These are phyloP conservation scores for Machimus rusticus DNA, from an alignment of 2,888 invertebrate genomes.

Conservation along the genomic window DNA sequence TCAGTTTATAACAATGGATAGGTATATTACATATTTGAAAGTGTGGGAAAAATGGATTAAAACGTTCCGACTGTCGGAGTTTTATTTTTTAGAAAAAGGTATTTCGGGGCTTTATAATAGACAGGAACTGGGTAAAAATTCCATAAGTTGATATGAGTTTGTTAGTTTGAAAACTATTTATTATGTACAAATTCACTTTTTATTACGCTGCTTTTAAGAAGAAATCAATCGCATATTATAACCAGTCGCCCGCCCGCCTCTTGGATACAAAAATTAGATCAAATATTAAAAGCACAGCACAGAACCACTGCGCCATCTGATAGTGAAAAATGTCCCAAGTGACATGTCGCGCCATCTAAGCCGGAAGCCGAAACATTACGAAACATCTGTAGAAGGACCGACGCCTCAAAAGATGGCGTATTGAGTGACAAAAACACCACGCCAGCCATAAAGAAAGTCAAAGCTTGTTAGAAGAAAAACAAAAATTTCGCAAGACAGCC, in stretches of 20 bases:
- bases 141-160: no score
- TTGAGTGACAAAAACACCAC: constrained; percentile 50
- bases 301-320: constrained; percentile 22
- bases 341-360: constrained; percentile 51
- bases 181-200: no score
- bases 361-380: constrained; percentile 51
- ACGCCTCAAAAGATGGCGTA: constrained; percentile 59
- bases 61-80: no score
- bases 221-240: no score
- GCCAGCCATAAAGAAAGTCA: constrained; percentile 37
- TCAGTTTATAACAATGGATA: no score
- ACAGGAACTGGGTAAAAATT: no score
- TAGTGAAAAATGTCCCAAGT: not conserved
- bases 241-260: not conserved
- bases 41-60: no score
- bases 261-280: not conserved
- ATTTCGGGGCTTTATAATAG: no score
- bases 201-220: no score
- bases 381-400: constrained; percentile 50
- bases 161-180: no score
- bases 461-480: constrained; percentile 29
- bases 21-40: no score
- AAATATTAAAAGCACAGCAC: not conserved
- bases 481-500: constrained; percentile 14
- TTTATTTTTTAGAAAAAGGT: no score